Conservation (phyloP, 1,140 invertebrate genomes). For the Aphaenogaster rudis region DNA sequence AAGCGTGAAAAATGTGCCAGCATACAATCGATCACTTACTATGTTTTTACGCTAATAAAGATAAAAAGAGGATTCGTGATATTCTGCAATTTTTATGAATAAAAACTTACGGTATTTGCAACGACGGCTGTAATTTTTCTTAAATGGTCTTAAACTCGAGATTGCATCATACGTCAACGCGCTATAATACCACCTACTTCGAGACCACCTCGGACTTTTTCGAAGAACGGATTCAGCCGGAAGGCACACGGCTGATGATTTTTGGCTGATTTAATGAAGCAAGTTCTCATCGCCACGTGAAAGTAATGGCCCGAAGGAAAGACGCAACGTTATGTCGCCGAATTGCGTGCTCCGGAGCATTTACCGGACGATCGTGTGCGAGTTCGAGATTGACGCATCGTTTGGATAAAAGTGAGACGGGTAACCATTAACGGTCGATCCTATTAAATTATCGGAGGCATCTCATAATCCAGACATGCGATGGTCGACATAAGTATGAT, state of each 20-base stretch:
- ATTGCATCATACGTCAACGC: background rate
- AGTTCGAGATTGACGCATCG: slow-evolving; percentile 34
- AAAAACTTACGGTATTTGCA: background rate
- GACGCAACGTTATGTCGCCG: background rate
- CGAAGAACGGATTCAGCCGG: slow-evolving; percentile 37
- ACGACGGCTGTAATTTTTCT: background rate
- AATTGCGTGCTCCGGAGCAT: slow-evolving; percentile 47
- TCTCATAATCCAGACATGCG: slow-evolving; percentile 35
- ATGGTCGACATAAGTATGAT: slow-evolving; percentile 50
- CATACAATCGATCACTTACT: background rate
- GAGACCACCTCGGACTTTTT: slow-evolving; percentile 64
- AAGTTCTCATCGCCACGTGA: slow-evolving; percentile 35
- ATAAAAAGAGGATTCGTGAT: background rate
- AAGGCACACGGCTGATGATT: slow-evolving; percentile 43
- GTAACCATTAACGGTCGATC: slow-evolving; percentile 28
- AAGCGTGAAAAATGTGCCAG: slow-evolving; percentile 18
- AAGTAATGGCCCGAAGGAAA: background rate
- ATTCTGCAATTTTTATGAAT: background rate
- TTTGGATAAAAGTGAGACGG: slow-evolving; percentile 43
- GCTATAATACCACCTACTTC: slow-evolving; percentile 13
- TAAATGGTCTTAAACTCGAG: background rate
- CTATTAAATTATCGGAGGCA: slow-evolving; percentile 54
- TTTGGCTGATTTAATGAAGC: slow-evolving; percentile 49
- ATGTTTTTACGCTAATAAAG: background rate
- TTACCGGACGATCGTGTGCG: background rate